These are phyloP conservation scores for Aythya baeri DNA, from an alignment of 2,113 vertebrate genomes.

Conservation along the genomic window DNA sequence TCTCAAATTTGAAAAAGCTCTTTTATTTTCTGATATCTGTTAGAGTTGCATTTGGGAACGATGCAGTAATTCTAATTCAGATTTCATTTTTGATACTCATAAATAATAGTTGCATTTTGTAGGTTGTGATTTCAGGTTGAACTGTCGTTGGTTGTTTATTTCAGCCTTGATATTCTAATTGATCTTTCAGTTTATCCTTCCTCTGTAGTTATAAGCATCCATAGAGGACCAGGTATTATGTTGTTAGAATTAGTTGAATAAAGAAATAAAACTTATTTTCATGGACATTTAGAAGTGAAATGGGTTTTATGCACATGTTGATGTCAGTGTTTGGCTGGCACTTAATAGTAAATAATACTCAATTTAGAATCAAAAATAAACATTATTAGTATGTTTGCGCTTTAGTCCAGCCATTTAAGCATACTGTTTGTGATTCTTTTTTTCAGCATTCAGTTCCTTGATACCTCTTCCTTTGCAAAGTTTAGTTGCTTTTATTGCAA, in stretches of 20 bases:
- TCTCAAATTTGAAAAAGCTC: background rate
- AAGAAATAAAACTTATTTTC: background rate
- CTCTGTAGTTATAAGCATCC: background rate
- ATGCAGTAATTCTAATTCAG: background rate
- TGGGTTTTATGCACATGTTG: background rate
- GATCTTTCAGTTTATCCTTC: background rate
- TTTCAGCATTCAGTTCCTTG: background rate
- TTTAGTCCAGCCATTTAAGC: background rate
- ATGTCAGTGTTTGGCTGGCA: background rate
- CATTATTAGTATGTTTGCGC: background rate
- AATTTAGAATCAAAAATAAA: background rate
- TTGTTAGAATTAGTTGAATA: background rate
- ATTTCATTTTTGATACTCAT: background rate
- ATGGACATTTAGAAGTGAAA: background rate
- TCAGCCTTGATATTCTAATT: background rate
- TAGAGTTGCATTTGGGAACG: background rate
- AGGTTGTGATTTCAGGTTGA: background rate
- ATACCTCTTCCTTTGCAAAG: background rate
- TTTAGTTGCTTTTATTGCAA: background rate
- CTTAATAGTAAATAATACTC: background rate
- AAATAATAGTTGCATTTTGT: background rate
- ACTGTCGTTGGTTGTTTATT: background rate
- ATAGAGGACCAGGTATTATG: background rate
- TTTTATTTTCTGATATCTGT: background rate
- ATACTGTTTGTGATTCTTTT: background rate